Evolutionary conservation across 2,113 vertebrate species (phyloP).

Genomic region (Bungarus multicinctus): DNA sequence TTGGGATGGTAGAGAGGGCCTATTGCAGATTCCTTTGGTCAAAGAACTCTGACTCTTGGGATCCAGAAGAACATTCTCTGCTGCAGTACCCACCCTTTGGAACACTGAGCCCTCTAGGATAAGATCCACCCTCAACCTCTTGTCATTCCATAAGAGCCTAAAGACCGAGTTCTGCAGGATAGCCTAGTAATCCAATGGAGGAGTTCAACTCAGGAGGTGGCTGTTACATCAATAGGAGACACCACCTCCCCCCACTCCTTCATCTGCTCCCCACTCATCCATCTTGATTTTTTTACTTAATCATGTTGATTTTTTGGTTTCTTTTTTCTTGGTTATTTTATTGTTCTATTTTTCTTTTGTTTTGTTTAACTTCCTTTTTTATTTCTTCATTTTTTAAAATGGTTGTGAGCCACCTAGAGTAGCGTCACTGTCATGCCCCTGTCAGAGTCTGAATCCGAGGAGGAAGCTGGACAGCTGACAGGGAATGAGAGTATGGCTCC

Average conservation of each 20-base stretch:
- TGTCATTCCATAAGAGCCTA: background rate
- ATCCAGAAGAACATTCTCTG: background rate
- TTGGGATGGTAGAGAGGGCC: background rate
- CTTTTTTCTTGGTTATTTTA: background rate
- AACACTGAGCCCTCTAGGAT: background rate
- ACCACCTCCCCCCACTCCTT: background rate
- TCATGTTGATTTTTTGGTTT: background rate
- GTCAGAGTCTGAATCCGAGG: too few relatives aligned
- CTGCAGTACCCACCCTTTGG: background rate
- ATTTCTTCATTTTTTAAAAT: background rate
- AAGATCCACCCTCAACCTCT: background rate
- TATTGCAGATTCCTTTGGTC: background rate
- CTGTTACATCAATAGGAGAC: background rate
- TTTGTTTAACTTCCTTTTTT: background rate
- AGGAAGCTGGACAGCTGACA: too few relatives aligned
- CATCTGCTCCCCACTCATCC: background rate
- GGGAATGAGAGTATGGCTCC: too few relatives aligned
- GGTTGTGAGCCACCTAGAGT: background rate
- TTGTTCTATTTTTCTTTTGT: background rate
- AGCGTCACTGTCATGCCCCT: too few relatives aligned
- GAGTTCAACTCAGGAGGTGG: background rate
- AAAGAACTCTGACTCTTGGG: background rate
- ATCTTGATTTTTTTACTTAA: background rate
- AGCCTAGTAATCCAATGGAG: background rate
- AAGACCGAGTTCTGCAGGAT: background rate